Base-by-base conservation (phyloP, 2,797 vertebrate species). In the Xerus rutilus region DNA sequence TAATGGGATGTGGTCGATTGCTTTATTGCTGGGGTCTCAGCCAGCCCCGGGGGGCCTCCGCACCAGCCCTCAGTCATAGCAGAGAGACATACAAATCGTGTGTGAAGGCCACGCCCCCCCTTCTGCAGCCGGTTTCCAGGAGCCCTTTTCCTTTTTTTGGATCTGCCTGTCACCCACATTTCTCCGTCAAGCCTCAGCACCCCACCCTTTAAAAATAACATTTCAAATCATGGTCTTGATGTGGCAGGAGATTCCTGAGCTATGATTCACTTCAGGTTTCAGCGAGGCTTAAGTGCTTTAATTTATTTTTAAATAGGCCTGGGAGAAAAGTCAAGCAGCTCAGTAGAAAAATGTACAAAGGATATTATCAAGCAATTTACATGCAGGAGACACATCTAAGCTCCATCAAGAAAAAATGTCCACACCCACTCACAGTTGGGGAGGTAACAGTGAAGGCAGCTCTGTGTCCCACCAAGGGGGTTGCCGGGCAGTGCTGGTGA, bases 211-310 rank as follows among this genome's bases (percentile, higher is more conserved):
- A 49, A 95, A 94, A 94, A 81, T 69, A 94, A 92, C 91, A 93
- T 82, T 73, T 94, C 95, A 49, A 57, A 62, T 87, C 13, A 47
- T 85, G 59, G 30, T 96, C 39, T 92, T 45, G 72, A 73, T 20
- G 73, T 8, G 73, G 86, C 43, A 9, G 43, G 64, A 91, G 93
- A 91, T 85, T 83, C 69, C 92, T 82, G 67, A 94, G 62, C 78
- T 82, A 23, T 94, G 97, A 96, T 91, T 96, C 96, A 93, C 43
- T 86, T 88, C 28, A 21, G 49, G 81, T 94, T 91, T 94, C 96
- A 93, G 62, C 73, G 88, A 49, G 62, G 73, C 86, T 95, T 91
- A 88, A 89, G 92, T 35, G 54, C 84, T 88, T 85, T 84, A 21
- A 74, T 85, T 81, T 85, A 52, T 87, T 85, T 82, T 94, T 28